Percentiles rank a stretch among this genome's conserved stretches.
phyloP scores from a whole-genome alignment of 2,113 vertebrate genomes.

The Gopherus evgoodei region DNA sequence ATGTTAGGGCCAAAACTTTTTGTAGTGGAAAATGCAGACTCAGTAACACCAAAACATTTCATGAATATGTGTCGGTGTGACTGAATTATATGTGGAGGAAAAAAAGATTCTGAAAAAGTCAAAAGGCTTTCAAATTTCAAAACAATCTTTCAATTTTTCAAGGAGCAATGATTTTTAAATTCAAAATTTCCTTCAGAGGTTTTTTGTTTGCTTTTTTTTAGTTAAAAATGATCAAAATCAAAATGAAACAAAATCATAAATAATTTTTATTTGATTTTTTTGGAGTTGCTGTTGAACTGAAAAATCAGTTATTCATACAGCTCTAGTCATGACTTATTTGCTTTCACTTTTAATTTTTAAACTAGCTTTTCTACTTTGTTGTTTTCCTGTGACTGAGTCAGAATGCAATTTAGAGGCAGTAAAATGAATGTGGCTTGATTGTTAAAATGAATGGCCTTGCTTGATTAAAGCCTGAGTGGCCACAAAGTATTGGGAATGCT shows the following conservation, averaged over 20 bases:
- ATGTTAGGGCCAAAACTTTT: not conserved
- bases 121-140: not conserved
- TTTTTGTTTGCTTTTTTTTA: too few species aligned
- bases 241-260: not conserved
- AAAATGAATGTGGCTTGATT: not conserved
- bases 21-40: not conserved
- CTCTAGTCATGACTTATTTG: conserved; percentile 4
- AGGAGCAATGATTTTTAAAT: not conserved
- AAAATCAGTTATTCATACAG: not conserved
- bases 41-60: not conserved
- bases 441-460: not conserved
- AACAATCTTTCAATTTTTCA: not conserved
- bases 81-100: not conserved
- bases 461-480: not conserved
- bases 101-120: not conserved
- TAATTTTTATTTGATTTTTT: not conserved
- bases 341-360: conserved; percentile 14
- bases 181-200: not conserved
- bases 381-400: not conserved
- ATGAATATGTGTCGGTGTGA: not conserved
- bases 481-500: not conserved
- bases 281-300: not conserved
- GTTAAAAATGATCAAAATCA: not conserved
- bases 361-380: conserved; percentile 19
- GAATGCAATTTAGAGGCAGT: not conserved